Evolutionary conservation across 1,140 invertebrate species (phyloP).

Genomic region (Leptinotarsa lineolata): DNA sequence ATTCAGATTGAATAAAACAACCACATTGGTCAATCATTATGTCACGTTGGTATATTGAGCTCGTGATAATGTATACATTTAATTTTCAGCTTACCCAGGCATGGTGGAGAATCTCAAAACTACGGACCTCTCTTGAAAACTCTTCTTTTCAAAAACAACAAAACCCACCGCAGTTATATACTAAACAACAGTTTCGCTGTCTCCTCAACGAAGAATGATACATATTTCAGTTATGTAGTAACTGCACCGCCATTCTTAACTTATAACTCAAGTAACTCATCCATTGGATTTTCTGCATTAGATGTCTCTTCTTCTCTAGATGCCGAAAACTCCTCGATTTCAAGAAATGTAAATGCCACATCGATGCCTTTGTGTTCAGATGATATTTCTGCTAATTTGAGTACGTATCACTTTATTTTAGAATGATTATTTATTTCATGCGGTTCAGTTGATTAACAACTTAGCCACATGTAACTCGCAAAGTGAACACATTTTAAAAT

Average conservation of each 20-base stretch:
- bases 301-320: constrained; percentile 10
- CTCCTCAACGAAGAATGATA: constrained; percentile 26
- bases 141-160: constrained; percentile 33
- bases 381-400: constrained; percentile 34
- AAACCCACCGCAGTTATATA: constrained; percentile 24
- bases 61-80: not conserved
- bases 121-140: constrained; percentile 40
- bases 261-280: constrained; percentile 14
- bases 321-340: not conserved
- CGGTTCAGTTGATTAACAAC: no score
- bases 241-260: constrained; percentile 35
- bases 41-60: not conserved
- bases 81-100: constrained; percentile 29
- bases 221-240: constrained; percentile 35
- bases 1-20: no score
- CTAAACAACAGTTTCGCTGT: constrained; percentile 11
- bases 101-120: constrained; percentile 29
- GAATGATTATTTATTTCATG: no score
- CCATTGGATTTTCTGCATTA: not conserved
- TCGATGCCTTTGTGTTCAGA: constrained; percentile 36
- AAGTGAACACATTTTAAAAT: no score
- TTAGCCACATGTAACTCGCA: no score
- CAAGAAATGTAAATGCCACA: constrained; percentile 3
- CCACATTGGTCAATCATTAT: not conserved
- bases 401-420: constrained; percentile 27